Percentiles rank a stretch among this genome's conserved stretches.
These are phyloP conservation scores for Macaca mulatta DNA, from an alignment of 2,113 vertebrate genomes.

Conservation along the genomic window DNA sequence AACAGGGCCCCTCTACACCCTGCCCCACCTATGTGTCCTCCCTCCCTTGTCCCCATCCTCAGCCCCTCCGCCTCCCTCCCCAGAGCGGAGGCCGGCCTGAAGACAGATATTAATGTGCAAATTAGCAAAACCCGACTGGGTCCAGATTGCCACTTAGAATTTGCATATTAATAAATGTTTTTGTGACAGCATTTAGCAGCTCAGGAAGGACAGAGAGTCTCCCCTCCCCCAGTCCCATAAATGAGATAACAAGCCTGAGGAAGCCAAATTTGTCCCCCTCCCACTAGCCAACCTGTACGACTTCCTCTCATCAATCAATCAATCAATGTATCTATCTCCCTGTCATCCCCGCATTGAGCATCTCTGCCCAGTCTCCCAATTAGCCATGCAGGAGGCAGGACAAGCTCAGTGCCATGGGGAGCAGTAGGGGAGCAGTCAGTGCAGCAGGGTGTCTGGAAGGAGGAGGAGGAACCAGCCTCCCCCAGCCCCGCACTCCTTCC, in stretches of 20 bases:
- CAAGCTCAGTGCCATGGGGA: not conserved
- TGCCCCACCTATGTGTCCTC: not conserved
- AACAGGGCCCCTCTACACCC: not conserved
- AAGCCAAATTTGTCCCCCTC: constrained; percentile 78
- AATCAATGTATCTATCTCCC: not conserved
- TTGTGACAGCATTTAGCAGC: constrained; percentile 88
- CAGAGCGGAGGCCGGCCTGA: constrained; percentile 80
- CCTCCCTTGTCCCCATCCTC: not conserved
- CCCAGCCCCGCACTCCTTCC: too few relatives aligned
- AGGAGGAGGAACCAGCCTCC: not conserved
- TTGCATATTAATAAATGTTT: constrained; percentile 92
- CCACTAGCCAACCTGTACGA: constrained; percentile 31
- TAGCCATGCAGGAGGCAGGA: not conserved
- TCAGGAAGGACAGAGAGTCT: constrained; percentile 85
- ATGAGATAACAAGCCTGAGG: constrained; percentile 79
- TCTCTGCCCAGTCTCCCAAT: constrained; percentile 9
- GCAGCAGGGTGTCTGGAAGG: not conserved
- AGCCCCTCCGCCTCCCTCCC: constrained; percentile 20
- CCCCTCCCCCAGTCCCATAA: constrained; percentile 67
- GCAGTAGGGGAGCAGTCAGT: not conserved
- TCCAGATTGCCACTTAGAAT: constrained; percentile 90
- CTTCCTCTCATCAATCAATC: constrained; percentile 1
- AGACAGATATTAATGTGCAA: constrained; percentile 91
- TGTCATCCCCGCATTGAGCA: not conserved
- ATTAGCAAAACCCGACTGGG: constrained; percentile 88